A percentile compares a stretch with the other conserved stretches of the same genome.
Evolutionary conservation across 2,797 vertebrate genomes (phyloP).

Genomic region (Ctenosaura bakeri): DNA sequence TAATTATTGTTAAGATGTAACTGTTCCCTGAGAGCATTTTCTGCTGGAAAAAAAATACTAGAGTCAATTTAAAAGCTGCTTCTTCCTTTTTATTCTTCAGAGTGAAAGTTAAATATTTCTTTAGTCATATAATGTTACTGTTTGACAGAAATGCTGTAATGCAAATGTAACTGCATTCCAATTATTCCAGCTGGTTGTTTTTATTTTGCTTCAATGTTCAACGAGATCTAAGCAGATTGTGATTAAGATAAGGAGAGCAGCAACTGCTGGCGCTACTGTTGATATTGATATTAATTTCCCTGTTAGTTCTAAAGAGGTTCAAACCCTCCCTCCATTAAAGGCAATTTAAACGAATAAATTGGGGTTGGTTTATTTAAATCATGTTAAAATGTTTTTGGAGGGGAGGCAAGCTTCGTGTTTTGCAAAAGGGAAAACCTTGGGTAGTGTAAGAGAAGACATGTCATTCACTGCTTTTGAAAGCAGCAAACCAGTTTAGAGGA

Average conservation of each 20-base stretch:
- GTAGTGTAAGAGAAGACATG: background rate
- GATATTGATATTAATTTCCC: background rate
- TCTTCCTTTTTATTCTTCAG: slow-evolving; percentile 6
- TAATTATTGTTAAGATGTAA: background rate
- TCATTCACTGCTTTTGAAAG: background rate
- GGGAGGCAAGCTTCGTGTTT: background rate
- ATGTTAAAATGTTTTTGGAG: background rate
- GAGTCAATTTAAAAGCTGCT: background rate
- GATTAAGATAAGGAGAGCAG: background rate
- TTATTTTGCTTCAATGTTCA: slow-evolving; percentile 7
- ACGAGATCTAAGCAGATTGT: background rate
- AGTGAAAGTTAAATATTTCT: background rate
- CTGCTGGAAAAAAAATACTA: background rate
- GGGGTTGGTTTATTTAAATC: background rate
- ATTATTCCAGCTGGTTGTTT: slow-evolving; percentile 19
- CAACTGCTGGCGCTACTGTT: background rate
- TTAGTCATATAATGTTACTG: background rate
- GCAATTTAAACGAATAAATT: background rate
- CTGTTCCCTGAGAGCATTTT: background rate
- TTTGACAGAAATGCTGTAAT: background rate
- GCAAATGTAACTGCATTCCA: slow-evolving; percentile 6
- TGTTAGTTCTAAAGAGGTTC: background rate
- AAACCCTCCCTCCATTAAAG: background rate
- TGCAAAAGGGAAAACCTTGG: background rate
- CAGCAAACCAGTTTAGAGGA: background rate